phyloP scores from a whole-genome alignment of 1,140 invertebrate genomes.

The Zelostemma sp. region DNA sequence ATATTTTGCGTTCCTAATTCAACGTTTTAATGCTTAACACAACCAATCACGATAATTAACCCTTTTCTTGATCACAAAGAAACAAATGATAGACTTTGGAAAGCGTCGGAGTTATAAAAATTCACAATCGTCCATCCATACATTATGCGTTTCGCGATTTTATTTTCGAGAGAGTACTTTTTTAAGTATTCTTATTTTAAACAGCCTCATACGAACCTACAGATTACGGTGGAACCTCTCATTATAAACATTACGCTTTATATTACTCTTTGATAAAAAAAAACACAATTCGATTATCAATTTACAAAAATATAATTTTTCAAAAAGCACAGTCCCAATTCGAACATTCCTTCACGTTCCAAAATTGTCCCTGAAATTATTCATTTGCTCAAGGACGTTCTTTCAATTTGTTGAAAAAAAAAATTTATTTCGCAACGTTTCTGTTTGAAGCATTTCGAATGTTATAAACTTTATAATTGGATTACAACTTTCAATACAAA shows the following conservation, averaged over 20 bases:
- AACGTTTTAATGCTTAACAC: no score
- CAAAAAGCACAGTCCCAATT: background rate
- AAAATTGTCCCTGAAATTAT: background rate
- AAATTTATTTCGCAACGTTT: background rate
- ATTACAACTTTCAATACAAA: no score
- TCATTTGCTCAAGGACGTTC: no score
- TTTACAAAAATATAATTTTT: slow-evolving; percentile 5
- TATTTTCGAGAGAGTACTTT: no score
- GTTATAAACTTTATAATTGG: no score
- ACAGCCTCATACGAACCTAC: background rate
- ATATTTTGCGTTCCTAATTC: no score
- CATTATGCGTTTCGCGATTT: no score
- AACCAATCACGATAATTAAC: no score
- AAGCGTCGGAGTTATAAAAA: no score
- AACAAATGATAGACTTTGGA: no score
- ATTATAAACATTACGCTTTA: background rate
- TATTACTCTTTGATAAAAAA: background rate
- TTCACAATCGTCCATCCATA: no score
- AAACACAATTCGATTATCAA: background rate
- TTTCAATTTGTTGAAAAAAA: background rate
- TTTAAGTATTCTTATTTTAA: background rate
- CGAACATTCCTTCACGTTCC: background rate
- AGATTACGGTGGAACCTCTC: background rate
- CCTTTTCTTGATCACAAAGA: no score
- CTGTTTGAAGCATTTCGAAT: background rate